phyloP scores from a whole-genome alignment of 2,888 invertebrate genomes.

The Anarsia innoxiella region DNA sequence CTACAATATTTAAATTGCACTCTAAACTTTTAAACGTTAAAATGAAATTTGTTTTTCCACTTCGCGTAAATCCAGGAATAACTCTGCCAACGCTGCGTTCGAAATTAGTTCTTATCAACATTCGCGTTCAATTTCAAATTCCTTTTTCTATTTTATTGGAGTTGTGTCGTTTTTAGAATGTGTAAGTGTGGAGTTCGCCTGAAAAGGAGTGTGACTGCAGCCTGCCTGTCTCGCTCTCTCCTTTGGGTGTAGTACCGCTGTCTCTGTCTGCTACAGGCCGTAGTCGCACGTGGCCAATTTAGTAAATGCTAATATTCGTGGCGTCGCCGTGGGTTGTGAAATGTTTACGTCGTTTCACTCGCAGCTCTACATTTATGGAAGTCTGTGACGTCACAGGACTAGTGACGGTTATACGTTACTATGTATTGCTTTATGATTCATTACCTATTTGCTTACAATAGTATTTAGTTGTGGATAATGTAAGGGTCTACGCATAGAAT shows the following conservation, averaged over 20 bases:
- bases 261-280: constrained; percentile 1
- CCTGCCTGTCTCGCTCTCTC: constrained; percentile 32
- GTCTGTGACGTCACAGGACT: background rate
- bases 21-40: constrained; percentile 58
- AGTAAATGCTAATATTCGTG: constrained; percentile 12
- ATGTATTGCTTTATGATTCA: too few relatives aligned
- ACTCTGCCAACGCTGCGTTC: constrained; percentile 21
- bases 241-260: background rate
- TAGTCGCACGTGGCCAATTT: constrained; percentile 9
- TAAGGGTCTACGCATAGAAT: background rate
- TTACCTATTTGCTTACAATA: too few relatives aligned
- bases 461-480: too few relatives aligned
- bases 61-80: constrained; percentile 51
- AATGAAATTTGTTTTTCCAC: constrained; percentile 63
- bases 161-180: background rate
- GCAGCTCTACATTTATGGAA: constrained; percentile 7
- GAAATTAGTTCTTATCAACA: constrained; percentile 1
- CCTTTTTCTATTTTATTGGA: constrained; percentile 4
- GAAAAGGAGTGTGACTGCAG: constrained; percentile 62
- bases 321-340: constrained; percentile 11
- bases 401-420: too few relatives aligned
- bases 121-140: constrained; percentile 14
- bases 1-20: constrained; percentile 56
- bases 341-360: constrained; percentile 8
- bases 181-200: constrained; percentile 33